phyloP scores from a whole-genome alignment of 2,888 invertebrate genomes.

The Parnassius apollo region DNA sequence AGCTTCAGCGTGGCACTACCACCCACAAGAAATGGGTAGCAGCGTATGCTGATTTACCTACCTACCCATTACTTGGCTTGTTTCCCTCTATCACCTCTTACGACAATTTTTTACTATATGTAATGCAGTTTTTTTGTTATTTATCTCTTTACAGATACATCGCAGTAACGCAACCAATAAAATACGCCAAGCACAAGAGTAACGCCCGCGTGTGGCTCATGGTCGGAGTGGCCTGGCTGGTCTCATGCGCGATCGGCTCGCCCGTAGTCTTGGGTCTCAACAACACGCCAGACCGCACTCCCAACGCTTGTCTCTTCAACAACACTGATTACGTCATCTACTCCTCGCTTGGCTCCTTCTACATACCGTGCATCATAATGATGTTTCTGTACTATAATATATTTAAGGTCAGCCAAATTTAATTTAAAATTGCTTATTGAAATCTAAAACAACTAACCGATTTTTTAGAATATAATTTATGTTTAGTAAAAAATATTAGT shows the following conservation, averaged over 20 bases:
- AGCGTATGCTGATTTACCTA: too few relatives aligned
- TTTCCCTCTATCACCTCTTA: too few relatives aligned
- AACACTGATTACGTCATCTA: slow-evolving; percentile 99
- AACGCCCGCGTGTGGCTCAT: slow-evolving; percentile 96
- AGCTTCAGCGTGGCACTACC: too few relatives aligned
- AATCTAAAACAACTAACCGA: too few relatives aligned
- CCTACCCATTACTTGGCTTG: too few relatives aligned
- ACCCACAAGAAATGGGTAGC: too few relatives aligned
- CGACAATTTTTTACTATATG: too few relatives aligned
- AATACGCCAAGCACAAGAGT: slow-evolving; percentile 99
- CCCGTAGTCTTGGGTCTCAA: slow-evolving; percentile 98
- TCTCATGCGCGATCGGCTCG: slow-evolving; percentile 94
- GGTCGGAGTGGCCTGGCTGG: slow-evolving; percentile 97
- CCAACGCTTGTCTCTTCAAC: slow-evolving; percentile 96
- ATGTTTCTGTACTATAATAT: slow-evolving; percentile 98
- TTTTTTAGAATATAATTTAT: too few relatives aligned
- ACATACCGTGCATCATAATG: slow-evolving; percentile 99
- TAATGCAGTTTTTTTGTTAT: too few relatives aligned
- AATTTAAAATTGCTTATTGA: not conserved
- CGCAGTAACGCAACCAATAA: slow-evolving; percentile 99
- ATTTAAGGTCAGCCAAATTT: slow-evolving; percentile 88
- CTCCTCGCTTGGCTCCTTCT: slow-evolving; percentile 98
- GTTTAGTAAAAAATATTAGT: too few relatives aligned
- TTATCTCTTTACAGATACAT: slow-evolving; percentile 89
- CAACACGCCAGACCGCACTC: slow-evolving; percentile 91